Percentiles rank a stretch among this genome's conserved stretches.
Conservation (phyloP, 2,113 vertebrate genomes). For the Terrapene triunguis region DNA sequence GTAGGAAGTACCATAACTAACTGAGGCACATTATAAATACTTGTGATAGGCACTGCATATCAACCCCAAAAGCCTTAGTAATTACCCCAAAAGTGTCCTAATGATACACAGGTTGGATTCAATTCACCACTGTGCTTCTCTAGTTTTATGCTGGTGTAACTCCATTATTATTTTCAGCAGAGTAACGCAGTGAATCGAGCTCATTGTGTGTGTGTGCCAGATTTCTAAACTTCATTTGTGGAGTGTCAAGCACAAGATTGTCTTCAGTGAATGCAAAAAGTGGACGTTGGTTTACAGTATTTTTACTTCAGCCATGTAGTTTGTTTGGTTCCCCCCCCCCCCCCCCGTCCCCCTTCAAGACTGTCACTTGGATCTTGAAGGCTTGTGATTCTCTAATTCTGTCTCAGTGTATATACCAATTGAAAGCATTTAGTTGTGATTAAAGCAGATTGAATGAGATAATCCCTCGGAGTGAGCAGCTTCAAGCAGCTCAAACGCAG, state of each 20-base stretch:
- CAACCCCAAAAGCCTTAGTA: not conserved
- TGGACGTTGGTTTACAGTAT: not conserved
- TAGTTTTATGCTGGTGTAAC: not conserved
- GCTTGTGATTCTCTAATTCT: conserved; percentile 81
- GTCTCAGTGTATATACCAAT: conserved; percentile 78
- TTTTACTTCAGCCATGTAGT: not conserved
- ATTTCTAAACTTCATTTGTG: not conserved
- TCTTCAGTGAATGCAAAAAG: not conserved
- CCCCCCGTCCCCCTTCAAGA: not conserved
- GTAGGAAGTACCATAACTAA: not conserved
- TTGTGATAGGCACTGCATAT: not conserved
- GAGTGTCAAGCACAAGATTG: not conserved
- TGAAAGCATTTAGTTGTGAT: conserved; percentile 91
- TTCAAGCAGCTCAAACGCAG: conserved; percentile 85
- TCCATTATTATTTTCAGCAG: not conserved
- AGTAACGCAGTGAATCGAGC: not conserved
- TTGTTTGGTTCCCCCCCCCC: not conserved
- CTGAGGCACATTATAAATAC: not conserved
- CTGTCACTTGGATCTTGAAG: conserved; percentile 69
- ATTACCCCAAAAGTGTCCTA: not conserved
- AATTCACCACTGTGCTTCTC: not conserved
- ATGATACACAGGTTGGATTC: not conserved
- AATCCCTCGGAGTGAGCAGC: conserved; percentile 89
- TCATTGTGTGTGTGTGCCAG: not conserved
- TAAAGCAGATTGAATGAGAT: conserved; percentile 91